These are phyloP conservation scores for Oreochromis aureus DNA, from an alignment of 2,113 vertebrate genomes.

Conservation along the genomic window DNA sequence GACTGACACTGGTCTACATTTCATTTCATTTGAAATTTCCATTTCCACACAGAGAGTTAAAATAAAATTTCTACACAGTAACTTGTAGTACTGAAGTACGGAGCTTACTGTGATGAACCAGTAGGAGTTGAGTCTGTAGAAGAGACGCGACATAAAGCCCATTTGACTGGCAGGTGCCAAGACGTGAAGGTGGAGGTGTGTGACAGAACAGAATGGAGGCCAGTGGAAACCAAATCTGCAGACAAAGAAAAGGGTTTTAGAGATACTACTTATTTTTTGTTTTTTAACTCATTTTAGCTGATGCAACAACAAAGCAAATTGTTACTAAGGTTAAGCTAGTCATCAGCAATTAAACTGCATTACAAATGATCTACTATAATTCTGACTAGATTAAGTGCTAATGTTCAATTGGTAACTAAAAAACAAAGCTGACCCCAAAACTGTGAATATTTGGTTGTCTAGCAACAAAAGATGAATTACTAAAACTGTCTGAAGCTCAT, in stretches of 20 bases:
- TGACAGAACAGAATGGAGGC: constrained; percentile 91
- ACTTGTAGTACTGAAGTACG: background rate
- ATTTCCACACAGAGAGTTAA: background rate
- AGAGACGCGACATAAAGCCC: constrained; percentile 82
- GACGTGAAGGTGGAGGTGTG: constrained; percentile 92
- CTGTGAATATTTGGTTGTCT: background rate
- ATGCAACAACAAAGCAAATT: background rate
- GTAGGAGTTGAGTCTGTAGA: constrained; percentile 87
- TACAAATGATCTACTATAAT: background rate
- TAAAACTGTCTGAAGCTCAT: background rate
- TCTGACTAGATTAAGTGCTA: background rate
- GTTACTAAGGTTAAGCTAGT: background rate
- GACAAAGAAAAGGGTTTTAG: background rate
- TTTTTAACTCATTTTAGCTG: background rate
- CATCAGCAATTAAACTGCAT: background rate
- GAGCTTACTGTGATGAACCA: constrained; percentile 93
- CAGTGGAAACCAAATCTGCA: constrained; percentile 94
- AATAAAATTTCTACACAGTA: background rate
- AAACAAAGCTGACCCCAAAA: background rate
- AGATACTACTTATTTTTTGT: background rate
- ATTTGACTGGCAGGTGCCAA: constrained; percentile 88
- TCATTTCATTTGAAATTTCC: background rate
- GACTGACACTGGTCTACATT: background rate
- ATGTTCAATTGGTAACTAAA: background rate
- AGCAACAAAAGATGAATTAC: background rate